Evolutionary conservation across 2,888 invertebrate species (phyloP).

Genomic region (Phortica okadai): DNA sequence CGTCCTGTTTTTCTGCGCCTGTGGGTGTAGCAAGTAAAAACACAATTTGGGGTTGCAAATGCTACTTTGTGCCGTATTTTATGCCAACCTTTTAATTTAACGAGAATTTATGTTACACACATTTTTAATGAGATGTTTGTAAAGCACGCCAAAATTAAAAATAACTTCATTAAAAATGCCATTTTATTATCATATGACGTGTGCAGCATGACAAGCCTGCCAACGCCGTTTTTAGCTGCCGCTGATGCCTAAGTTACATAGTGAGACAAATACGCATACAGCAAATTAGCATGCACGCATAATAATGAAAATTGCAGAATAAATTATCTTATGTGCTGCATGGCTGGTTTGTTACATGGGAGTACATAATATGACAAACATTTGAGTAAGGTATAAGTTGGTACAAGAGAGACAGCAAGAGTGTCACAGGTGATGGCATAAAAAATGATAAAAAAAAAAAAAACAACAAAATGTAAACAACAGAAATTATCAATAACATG

Average conservation of each 20-base stretch:
- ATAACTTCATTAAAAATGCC: conserved; percentile 7
- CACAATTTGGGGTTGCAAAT: too few species aligned
- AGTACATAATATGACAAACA: too few species aligned
- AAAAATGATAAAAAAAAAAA: conserved; percentile 60
- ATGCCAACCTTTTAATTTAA: not conserved
- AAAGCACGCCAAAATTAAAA: conserved; percentile 23
- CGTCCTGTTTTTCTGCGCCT: not conserved
- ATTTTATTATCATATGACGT: not conserved
- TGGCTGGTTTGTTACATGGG: too few species aligned
- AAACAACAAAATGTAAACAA: conserved; percentile 36
- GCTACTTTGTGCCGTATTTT: too few species aligned
- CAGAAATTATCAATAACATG: not conserved
- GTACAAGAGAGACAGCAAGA: too few species aligned
- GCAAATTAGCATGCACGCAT: too few species aligned
- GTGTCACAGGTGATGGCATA: too few species aligned
- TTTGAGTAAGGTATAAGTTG: too few species aligned
- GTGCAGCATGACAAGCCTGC: not conserved
- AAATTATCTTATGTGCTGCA: too few species aligned
- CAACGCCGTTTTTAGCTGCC: not conserved
- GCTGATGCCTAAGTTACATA: too few species aligned
- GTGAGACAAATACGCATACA: too few species aligned
- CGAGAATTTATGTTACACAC: conserved; percentile 39
- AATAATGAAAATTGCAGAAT: too few species aligned
- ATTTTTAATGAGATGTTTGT: conserved; percentile 13
- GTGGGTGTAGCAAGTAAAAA: conserved; percentile 28